Base-by-base conservation (phyloP, 35 echinoderm and acorn worm species). In the Patiria miniata region DNA sequence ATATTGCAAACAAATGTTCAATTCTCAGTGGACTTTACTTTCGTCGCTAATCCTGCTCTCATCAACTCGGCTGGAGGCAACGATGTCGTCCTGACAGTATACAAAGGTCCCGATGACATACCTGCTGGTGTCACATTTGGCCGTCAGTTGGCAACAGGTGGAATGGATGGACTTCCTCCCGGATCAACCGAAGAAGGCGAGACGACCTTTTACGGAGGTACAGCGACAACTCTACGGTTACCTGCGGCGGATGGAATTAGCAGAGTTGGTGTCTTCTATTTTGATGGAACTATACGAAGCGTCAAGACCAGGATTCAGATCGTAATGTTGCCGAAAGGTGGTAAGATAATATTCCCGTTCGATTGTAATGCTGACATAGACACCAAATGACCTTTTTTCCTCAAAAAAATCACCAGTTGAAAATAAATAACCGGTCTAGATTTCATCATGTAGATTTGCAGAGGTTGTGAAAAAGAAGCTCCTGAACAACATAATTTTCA, bases 211-310 rank as follows among this genome's bases (percentile, higher is more conserved):
- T 7, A 30, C 65, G 21, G 26, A 7, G 65, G 1, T 34, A 23
- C 26, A 26, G 34, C 7, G 65, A 34, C 14, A 26, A 14, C 19
- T 73, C 26, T 14, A 12, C 2, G 8, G n/a, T 73, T 73, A 73
- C 65, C 65, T 34, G 23, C 21, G 26, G 30, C 26, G 14, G 65
- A 34, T 73, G 65, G 65, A 23, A 22, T 36, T 9, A 23, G 29
- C 26, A 73, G 65, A 34, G 26, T 30, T 12, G 65, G 65, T 30
- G 65, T 73, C 65, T 73, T 73, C 65, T 73, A 73, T 23, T 73
- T 10, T 12, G 65, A 36, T 12, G 0, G 14, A 10, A 32, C 65
- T 8, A 73, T 26, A 30, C 19, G 65, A 73, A 73, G 61, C 19
- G 26, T 8, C 0, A 29, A 1, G 2, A 73, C 65, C 19, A 73